A percentile compares a stretch with the other conserved stretches of the same genome.
Conservation (phyloP, 2,113 vertebrate genomes). For the Blennius ocellaris region DNA sequence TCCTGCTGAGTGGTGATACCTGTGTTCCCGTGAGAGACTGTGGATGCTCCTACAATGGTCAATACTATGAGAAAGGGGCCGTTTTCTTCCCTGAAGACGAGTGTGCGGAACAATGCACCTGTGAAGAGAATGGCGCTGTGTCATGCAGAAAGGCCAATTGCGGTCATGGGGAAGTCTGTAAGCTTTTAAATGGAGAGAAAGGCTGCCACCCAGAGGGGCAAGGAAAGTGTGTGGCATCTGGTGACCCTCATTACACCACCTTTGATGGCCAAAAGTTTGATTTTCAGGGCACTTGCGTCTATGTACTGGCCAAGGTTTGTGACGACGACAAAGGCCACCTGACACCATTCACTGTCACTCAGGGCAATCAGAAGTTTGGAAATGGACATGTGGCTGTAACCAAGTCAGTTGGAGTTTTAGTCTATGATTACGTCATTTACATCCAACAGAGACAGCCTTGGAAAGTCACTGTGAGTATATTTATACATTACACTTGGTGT, state of each 20-base stretch:
- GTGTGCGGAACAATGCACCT: slow-evolving; percentile 75
- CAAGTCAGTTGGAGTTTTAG: slow-evolving; percentile 57
- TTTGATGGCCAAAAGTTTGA: slow-evolving; percentile 78
- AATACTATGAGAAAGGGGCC: slow-evolving; percentile 78
- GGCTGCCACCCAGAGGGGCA: slow-evolving; percentile 71
- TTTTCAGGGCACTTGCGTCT: slow-evolving; percentile 79
- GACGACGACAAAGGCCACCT: slow-evolving; percentile 46
- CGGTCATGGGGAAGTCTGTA: slow-evolving; percentile 68
- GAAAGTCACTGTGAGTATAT: slow-evolving; percentile 77
- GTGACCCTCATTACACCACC: slow-evolving; percentile 79
- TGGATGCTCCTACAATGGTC: slow-evolving; percentile 82
- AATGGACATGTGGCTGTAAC: slow-evolving; percentile 73
- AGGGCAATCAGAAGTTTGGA: slow-evolving; percentile 71
- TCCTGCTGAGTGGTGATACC: slow-evolving; percentile 72
- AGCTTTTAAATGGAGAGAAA: slow-evolving; percentile 66
- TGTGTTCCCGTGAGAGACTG: slow-evolving; percentile 83
- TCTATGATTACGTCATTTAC: slow-evolving; percentile 71
- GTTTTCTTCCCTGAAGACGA: slow-evolving; percentile 65
- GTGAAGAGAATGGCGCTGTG: slow-evolving; percentile 68
- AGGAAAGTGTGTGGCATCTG: slow-evolving; percentile 74
- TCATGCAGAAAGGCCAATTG: slow-evolving; percentile 68
- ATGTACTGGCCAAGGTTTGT: slow-evolving; percentile 73
- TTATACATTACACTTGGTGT: not conserved
- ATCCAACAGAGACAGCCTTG: slow-evolving; percentile 65
- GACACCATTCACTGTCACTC: slow-evolving; percentile 68